These are phyloP conservation scores for Varanus komodoensis DNA, from an alignment of 2,113 vertebrate genomes.

Conservation along the genomic window DNA sequence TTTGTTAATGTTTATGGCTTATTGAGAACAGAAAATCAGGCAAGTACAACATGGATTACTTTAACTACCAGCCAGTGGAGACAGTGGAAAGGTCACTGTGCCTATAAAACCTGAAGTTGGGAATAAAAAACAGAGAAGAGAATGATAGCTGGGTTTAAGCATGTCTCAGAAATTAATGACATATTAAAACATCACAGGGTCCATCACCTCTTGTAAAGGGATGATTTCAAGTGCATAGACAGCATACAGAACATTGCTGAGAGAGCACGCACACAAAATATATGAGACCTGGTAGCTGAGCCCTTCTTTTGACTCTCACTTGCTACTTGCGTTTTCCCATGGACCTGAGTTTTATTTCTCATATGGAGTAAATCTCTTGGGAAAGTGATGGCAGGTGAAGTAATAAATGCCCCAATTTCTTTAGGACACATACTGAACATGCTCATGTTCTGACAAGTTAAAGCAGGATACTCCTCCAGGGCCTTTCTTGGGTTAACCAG, in stretches of 20 bases:
- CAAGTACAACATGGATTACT: conserved; percentile 49
- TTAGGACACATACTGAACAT: background rate
- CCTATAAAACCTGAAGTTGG: conserved; percentile 60
- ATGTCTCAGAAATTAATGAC: conserved; percentile 67
- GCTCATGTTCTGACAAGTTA: background rate
- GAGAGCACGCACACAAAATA: conserved; percentile 56
- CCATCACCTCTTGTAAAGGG: conserved; percentile 59
- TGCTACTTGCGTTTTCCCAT: background rate
- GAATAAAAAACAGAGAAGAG: conserved; percentile 52
- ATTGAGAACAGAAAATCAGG: conserved; percentile 48
- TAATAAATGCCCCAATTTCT: background rate
- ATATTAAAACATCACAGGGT: conserved; percentile 69
- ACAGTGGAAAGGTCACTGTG: conserved; percentile 54
- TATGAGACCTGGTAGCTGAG: conserved; percentile 58
- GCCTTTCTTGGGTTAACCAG: background rate
- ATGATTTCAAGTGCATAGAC: conserved; percentile 56
- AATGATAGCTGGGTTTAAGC: conserved; percentile 54
- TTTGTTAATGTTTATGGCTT: conserved; percentile 62
- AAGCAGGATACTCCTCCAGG: background rate
- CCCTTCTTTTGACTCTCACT: background rate
- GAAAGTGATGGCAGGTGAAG: background rate
- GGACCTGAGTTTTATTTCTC: background rate
- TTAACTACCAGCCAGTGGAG: conserved; percentile 57
- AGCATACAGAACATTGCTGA: conserved; percentile 43
- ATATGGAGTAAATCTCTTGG: background rate